These are phyloP conservation scores for Urocolius indicus DNA, from an alignment of 2,113 vertebrate genomes.

Conservation along the genomic window DNA sequence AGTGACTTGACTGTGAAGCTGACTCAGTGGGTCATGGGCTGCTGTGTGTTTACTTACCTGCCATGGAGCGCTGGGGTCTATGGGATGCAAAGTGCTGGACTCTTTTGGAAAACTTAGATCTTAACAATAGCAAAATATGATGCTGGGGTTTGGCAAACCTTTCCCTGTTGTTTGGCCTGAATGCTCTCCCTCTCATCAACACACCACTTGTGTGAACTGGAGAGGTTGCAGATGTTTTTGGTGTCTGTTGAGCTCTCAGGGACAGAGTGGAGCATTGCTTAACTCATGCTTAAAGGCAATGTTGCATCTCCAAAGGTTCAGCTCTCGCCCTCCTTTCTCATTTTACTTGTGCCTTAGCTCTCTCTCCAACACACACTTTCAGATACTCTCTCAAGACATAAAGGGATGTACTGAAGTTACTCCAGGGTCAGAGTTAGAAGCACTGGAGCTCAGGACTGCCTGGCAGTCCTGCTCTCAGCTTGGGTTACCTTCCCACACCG, in stretches of 20 bases:
- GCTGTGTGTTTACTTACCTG: neutral
- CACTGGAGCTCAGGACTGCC: neutral
- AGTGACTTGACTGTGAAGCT: neutral
- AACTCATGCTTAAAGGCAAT: rapidly evolving
- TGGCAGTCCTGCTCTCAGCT: neutral
- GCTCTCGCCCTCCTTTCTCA: neutral
- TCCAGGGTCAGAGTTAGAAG: neutral
- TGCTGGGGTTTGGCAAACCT: neutral
- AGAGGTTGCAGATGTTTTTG: neutral
- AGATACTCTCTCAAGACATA: neutral
- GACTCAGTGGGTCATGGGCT: constrained; percentile 14
- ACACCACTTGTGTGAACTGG: neutral
- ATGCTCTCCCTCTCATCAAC: neutral
- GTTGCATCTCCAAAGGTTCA: rapidly evolving
- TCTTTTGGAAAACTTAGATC: neutral
- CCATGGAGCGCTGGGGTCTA: rapidly evolving
- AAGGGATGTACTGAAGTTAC: neutral
- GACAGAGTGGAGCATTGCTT: neutral
- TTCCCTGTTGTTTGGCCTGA: no score
- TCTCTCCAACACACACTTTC: neutral
- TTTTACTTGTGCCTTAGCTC: neutral
- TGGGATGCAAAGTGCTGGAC: neutral
- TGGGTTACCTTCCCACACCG: rapidly evolving
- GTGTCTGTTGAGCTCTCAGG: rapidly evolving
- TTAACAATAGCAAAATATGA: rapidly evolving